Percentiles rank a stretch among this genome's conserved stretches.
phyloP scores from a whole-genome alignment of 2,113 vertebrate genomes.

The Pterophyllum scalare region DNA sequence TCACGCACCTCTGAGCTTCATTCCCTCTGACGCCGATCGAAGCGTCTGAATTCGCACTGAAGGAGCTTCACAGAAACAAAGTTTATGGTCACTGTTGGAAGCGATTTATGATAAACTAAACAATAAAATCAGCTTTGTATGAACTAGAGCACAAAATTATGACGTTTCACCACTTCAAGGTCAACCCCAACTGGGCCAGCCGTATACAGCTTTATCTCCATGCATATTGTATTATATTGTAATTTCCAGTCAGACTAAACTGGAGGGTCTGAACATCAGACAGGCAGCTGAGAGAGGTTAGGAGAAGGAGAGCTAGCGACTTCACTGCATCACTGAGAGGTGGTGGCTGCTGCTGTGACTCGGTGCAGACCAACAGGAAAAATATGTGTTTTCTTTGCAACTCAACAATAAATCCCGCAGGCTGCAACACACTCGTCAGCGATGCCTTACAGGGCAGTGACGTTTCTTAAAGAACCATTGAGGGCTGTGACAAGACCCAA shows the following conservation, averaged over 20 bases:
- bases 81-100: not conserved
- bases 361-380: conserved; percentile 40
- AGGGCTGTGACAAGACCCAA: not conserved
- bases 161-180: not conserved
- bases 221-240: no score
- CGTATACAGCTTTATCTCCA: not conserved
- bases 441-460: conserved; percentile 56
- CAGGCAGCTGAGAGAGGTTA: conserved; percentile 18
- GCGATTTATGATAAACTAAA: conserved; percentile 25
- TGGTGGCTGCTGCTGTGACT: conserved; percentile 23
- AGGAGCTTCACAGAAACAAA: conserved; percentile 6
- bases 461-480: conserved; percentile 2
- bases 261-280: conserved; percentile 12
- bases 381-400: conserved; percentile 31
- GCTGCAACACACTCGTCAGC: conserved; percentile 5
- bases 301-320: conserved; percentile 12
- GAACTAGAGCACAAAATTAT: not conserved
- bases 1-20: conserved; percentile 22
- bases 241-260: not conserved
- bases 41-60: not conserved
- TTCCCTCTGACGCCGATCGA: conserved; percentile 35
- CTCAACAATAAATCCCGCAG: conserved; percentile 43
- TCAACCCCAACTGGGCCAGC: not conserved
- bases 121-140: not conserved
- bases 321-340: conserved; percentile 5